Evolutionary conservation across 2,113 vertebrate species (phyloP).

Genomic region (Odocoileus hemionus): DNA sequence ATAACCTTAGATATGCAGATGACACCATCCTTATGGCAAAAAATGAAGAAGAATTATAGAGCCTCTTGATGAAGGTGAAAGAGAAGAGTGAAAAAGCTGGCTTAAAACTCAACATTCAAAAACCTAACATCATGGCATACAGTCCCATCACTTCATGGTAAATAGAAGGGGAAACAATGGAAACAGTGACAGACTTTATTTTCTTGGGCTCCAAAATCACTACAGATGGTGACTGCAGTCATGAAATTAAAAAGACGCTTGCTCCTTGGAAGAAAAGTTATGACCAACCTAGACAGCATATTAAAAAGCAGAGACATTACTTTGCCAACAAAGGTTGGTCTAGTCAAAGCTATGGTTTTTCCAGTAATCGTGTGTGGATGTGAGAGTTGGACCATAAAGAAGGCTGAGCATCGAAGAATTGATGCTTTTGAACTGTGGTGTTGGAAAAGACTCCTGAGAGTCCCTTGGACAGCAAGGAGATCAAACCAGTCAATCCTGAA

Average conservation of each 20-base stretch:
- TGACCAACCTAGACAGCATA: neutral
- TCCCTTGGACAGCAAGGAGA: neutral
- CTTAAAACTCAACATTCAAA: neutral
- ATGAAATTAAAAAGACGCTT: neutral
- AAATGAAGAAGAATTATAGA: neutral
- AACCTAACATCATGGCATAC: neutral
- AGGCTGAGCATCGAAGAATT: neutral
- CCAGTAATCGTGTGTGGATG: neutral
- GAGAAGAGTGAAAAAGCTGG: neutral
- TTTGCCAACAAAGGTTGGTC: neutral
- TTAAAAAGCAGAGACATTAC: neutral
- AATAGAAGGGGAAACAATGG: neutral
- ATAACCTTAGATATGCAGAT: neutral
- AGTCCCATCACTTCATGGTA: neutral
- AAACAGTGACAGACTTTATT: neutral
- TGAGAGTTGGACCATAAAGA: neutral
- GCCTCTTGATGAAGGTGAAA: neutral
- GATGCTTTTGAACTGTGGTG: neutral
- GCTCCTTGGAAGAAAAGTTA: neutral
- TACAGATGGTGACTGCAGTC: neutral
- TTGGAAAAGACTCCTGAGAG: neutral
- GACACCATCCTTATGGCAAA: neutral
- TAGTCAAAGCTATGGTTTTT: neutral
- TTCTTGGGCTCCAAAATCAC: neutral
- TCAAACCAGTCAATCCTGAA: neutral